phyloP scores from a whole-genome alignment of 2,888 invertebrate genomes.

The Athalia rosae region DNA sequence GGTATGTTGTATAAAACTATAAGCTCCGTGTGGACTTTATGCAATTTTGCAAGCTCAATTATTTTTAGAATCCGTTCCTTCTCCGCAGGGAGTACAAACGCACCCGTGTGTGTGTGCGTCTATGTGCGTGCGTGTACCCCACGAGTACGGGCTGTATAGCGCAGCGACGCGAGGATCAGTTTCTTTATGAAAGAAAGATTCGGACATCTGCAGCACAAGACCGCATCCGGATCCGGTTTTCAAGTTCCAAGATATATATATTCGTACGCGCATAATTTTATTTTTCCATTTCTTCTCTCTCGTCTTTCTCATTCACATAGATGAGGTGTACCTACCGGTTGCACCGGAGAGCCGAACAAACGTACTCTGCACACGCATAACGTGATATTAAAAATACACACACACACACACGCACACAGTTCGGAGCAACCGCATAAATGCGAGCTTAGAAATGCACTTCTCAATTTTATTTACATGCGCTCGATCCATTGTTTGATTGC shows the following conservation, averaged over 20 bases:
- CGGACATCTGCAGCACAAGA: slow-evolving; percentile 37
- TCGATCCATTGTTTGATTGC: neutral
- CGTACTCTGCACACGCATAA: too few species aligned
- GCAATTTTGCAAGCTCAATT: slow-evolving; percentile 40
- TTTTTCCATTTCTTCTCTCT: neutral
- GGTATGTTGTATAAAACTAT: neutral
- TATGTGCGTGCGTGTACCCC: too few species aligned
- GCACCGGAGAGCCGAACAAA: neutral
- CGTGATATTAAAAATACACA: neutral
- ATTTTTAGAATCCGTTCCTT: neutral
- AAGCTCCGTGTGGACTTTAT: neutral
- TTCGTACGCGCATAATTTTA: neutral
- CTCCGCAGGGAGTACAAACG: too few species aligned
- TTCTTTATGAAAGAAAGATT: slow-evolving; percentile 22
- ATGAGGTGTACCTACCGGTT: slow-evolving; percentile 15
- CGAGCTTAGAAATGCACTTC: slow-evolving; percentile 2
- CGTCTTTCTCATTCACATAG: neutral
- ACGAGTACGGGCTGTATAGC: too few species aligned
- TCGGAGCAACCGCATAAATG: too few species aligned
- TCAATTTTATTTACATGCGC: slow-evolving; percentile 6
- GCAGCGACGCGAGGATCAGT: neutral
- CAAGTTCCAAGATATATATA: slow-evolving; percentile 4
- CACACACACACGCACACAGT: neutral
- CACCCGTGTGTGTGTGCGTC: too few species aligned
- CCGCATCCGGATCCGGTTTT: slow-evolving; percentile 45